A percentile compares a stretch with the other conserved stretches of the same genome.
phyloP scores from a whole-genome alignment of 2,113 vertebrate genomes.

The Sphaerodactylus townsendi region DNA sequence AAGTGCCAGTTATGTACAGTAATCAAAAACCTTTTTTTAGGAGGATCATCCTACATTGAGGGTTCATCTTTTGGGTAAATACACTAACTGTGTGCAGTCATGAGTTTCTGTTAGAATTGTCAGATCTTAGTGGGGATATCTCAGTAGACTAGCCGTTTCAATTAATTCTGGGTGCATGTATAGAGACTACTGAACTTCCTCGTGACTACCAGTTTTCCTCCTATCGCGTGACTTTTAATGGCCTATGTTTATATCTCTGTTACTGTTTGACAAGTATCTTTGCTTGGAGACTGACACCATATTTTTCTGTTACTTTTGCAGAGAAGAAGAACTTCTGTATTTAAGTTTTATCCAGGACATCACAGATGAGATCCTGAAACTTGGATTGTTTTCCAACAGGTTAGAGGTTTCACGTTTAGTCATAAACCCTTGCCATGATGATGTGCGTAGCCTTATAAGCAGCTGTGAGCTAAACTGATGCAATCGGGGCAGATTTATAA shows the following conservation, averaged over 20 bases:
- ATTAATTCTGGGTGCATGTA: too few relatives aligned
- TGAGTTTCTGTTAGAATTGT: too few relatives aligned
- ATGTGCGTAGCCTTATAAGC: neutral
- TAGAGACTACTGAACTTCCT: neutral
- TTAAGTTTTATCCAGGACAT: conserved; percentile 90
- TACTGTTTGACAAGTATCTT: neutral
- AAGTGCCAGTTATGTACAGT: too few relatives aligned
- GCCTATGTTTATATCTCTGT: neutral
- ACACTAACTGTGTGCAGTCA: too few relatives aligned
- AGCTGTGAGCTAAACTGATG: neutral
- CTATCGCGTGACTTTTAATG: neutral
- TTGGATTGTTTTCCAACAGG: conserved; percentile 90
- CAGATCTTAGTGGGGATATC: too few relatives aligned
- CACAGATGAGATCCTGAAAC: conserved; percentile 90
- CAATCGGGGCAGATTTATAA: neutral
- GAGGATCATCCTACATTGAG: too few relatives aligned
- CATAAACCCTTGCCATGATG: neutral
- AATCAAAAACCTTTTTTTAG: too few relatives aligned
- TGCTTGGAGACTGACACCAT: neutral
- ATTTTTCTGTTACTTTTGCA: conserved; percentile 64
- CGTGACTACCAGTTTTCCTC: neutral
- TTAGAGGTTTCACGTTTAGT: conserved; percentile 52
- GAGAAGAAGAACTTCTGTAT: conserved; percentile 90
- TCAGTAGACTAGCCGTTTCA: too few relatives aligned
- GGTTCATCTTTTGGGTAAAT: too few relatives aligned